Percentiles rank a stretch among this genome's conserved stretches.
phyloP scores from a whole-genome alignment of 2,888 invertebrate species.

The Eledone cirrhosa region DNA sequence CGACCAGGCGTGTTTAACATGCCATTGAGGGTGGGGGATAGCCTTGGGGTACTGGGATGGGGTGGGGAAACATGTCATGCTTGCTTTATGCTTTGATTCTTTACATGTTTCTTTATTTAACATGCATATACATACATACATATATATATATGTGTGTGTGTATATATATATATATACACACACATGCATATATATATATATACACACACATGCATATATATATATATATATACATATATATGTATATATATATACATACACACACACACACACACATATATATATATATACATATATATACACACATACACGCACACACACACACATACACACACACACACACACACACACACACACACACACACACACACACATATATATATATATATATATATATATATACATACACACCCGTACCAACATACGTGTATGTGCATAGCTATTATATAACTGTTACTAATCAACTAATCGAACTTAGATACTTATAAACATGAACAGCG shows the following conservation, averaged over 20 bases:
- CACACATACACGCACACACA: background rate
- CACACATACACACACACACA: background rate
- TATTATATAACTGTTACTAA: no score
- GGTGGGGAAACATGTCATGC: no score
- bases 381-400: background rate
- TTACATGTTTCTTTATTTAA: background rate
- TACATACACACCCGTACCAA: no score
- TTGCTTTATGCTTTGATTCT: no score
- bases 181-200: background rate
- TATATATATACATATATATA: background rate
- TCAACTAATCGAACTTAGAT: no score
- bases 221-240: conserved; percentile 12
- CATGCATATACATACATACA: background rate
- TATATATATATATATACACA: conserved; percentile 13
- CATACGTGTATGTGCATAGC: background rate
- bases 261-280: background rate
- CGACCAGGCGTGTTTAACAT: no score
- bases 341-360: background rate
- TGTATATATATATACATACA: conserved; percentile 1
- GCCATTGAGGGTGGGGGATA: no score
- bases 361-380: background rate
- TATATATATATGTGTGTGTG: conserved; percentile 5
- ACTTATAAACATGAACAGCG: no score
- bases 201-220: background rate
- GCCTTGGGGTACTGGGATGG: no score